phyloP scores from a whole-genome alignment of 2,888 invertebrate species.

The Boloria selene region DNA sequence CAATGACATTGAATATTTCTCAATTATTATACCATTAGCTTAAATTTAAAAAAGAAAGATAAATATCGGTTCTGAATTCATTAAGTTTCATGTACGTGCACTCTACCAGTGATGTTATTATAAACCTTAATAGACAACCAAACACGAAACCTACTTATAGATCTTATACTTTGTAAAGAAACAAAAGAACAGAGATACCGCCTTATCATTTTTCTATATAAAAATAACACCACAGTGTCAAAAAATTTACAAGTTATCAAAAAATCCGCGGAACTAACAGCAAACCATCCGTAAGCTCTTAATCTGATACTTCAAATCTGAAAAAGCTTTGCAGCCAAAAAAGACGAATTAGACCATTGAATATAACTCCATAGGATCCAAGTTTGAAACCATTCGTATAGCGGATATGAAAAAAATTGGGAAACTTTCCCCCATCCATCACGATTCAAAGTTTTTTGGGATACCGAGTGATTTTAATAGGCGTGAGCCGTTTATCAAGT shows the following conservation, averaged over 20 bases:
- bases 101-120: no score
- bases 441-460: constrained; percentile 45
- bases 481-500: constrained; percentile 40
- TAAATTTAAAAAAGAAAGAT: no score
- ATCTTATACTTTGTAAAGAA: no score
- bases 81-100: no score
- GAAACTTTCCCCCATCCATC: constrained; percentile 47
- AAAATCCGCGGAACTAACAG: constrained; percentile 9
- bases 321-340: constrained; percentile 29
- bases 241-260: neutral
- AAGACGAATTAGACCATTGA: constrained; percentile 38
- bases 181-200: no score
- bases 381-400: constrained; percentile 35
- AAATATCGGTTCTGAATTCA: no score
- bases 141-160: no score
- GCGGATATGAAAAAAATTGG: constrained; percentile 43
- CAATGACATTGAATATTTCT: no score
- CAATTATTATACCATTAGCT: no score
- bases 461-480: constrained; percentile 46
- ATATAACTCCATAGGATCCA: constrained; percentile 43
- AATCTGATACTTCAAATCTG: constrained; percentile 28
- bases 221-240: neutral
- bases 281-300: constrained; percentile 33
- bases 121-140: no score
- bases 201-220: neutral